Percentiles rank a stretch among this genome's conserved stretches.
Evolutionary conservation across 2,113 vertebrate species (phyloP).

Genomic region (Pica pica): DNA sequence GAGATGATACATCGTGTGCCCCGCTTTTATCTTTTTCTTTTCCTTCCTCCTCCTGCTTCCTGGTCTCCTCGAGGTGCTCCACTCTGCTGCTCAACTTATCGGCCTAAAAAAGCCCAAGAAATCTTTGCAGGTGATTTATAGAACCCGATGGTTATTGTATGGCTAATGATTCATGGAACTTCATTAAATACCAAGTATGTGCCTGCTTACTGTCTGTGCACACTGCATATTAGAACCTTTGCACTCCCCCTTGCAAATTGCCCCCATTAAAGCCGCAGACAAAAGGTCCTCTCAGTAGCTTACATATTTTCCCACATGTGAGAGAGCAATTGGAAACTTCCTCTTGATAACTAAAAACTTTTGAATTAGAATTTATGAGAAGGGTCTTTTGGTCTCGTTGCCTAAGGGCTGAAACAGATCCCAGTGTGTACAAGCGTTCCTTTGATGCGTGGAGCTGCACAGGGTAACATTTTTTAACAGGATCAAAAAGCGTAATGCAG

Average conservation of each 20-base stretch:
- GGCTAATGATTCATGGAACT: slow-evolving; percentile 63
- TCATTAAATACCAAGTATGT: slow-evolving; percentile 67
- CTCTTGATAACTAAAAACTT: slow-evolving; percentile 73
- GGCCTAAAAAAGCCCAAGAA: background rate
- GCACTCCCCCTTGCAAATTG: slow-evolving; percentile 62
- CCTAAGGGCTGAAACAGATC: slow-evolving; percentile 67
- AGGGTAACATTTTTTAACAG: slow-evolving; percentile 69
- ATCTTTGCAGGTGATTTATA: slow-evolving; percentile 51
- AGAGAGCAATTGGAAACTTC: slow-evolving; percentile 77
- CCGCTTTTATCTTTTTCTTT: background rate
- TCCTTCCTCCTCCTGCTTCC: background rate
- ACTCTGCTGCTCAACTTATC: background rate
- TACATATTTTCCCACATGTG: slow-evolving; percentile 77
- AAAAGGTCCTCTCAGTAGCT: slow-evolving; percentile 76
- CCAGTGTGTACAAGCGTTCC: slow-evolving; percentile 54
- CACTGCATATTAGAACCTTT: slow-evolving; percentile 70
- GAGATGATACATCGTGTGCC: background rate
- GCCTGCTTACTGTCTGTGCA: slow-evolving; percentile 67
- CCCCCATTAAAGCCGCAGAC: slow-evolving; percentile 69
- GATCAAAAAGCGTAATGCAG: slow-evolving; percentile 65
- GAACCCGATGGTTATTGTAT: slow-evolving; percentile 39
- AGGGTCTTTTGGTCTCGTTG: slow-evolving; percentile 64
- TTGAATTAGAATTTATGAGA: slow-evolving; percentile 74
- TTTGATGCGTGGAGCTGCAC: slow-evolving; percentile 57
- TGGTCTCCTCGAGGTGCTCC: background rate